Evolutionary conservation across 2,888 invertebrate species (phyloP).

Genomic region (Athrips mouffetella): DNA sequence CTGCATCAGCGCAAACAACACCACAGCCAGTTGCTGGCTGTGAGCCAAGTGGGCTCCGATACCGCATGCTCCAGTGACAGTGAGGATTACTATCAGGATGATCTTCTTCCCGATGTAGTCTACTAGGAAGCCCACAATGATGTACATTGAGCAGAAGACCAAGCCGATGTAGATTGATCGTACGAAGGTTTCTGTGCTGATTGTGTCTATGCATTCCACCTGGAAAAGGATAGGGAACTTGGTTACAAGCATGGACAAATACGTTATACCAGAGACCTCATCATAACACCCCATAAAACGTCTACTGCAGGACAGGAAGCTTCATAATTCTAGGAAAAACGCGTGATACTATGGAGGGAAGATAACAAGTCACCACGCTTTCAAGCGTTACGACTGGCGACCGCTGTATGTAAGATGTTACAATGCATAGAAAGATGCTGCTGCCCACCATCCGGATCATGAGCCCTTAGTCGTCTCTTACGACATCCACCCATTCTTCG

Average conservation of each 20-base stretch:
- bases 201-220: conserved; percentile 68
- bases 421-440: too few species aligned
- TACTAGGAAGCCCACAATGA: conserved; percentile 80
- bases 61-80: conserved; percentile 37
- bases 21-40: conserved; percentile 77
- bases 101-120: conserved; percentile 74
- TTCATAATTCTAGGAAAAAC: too few species aligned
- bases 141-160: conserved; percentile 81
- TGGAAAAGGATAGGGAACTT: conserved; percentile 18
- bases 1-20: conserved; percentile 76
- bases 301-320: too few species aligned
- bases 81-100: conserved; percentile 68
- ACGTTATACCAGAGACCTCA: too few species aligned
- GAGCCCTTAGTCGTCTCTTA: too few species aligned
- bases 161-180: conserved; percentile 83
- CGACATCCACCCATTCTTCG: too few species aligned
- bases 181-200: conserved; percentile 80
- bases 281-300: too few species aligned
- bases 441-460: too few species aligned
- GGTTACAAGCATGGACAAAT: neutral
- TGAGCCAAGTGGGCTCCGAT: conserved; percentile 79
- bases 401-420: too few species aligned
- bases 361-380: too few species aligned
- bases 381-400: too few species aligned
- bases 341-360: too few species aligned